Evolutionary conservation across 2,888 invertebrate species (phyloP), one percentile per base, ranked within the genome.

Genomic region (Andrena bicolor): DNA sequence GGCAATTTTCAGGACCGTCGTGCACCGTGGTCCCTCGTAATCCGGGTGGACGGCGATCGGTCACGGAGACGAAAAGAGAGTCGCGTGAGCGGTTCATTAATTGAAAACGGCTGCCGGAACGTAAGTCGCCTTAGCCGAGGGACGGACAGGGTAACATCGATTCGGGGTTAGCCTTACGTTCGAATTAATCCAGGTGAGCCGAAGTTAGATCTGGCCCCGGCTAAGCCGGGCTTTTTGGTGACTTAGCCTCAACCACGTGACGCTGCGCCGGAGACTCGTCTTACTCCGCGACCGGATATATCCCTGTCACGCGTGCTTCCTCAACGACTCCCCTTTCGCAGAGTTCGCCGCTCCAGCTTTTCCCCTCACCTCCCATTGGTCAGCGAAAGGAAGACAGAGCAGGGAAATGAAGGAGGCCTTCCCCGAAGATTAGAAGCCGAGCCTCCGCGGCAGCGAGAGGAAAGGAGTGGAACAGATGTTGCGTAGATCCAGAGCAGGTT

Each of bases 101-200:
- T 88, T 88, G 88, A 88, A 88, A 87, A 78, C 82, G 72, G 81
- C 72, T 79, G 74, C 73, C 32, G 79, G 66, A 76, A 76, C 76
- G 84, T 88, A 90, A 89, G 86, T 90, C 86, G 81, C 69, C 80
- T 86, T 85, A 82, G 80, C 51, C 70, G 60, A n/a, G 41, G 61
- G 70, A 74, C 70, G 70, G 77, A 64, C 69, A 68, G 81, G 69
- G 74, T 78, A 82, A 83, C 88, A 86, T 77, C 86, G 87, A 84
- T 87, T 86, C 84, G 80, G 80, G 86, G 84, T 86, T 77, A 86
- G 86, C 85, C 88, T 89, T 88, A 87, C 83, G 87, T 86, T 81
- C 84, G 86, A 89, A 91, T 90, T 91, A 91, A 91, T 90, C 89
- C 90, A 86, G 87, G 86, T 86, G 88, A 88, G 90, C 80, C 85